A percentile compares a stretch with the other conserved stretches of the same genome.
These are phyloP conservation scores for Tolypeutes matacus DNA, from an alignment of 2,797 vertebrate genomes.

Conservation along the genomic window DNA sequence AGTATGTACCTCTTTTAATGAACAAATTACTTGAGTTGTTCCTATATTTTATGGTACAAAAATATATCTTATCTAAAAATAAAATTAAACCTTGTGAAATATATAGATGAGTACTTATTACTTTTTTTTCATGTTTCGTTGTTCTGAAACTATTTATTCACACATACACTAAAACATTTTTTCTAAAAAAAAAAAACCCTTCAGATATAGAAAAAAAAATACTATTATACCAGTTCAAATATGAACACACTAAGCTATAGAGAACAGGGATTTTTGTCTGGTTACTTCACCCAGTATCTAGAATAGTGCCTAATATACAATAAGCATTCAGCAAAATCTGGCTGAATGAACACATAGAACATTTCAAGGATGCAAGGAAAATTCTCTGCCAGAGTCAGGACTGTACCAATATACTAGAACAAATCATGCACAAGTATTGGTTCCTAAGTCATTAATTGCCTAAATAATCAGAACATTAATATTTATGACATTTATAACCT, in stretches of 20 bases:
- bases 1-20: constrained; percentile 53
- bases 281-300: neutral
- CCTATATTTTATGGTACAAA: neutral
- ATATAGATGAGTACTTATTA: neutral
- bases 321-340: neutral
- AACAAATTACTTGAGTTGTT: constrained; percentile 3
- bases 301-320: neutral
- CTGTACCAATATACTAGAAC: neutral
- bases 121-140: neutral
- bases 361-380: neutral
- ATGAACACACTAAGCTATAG: neutral
- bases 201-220: neutral
- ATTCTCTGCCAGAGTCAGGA: neutral
- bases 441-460: neutral
- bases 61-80: neutral
- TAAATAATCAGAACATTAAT: neutral
- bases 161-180: neutral
- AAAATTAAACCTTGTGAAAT: neutral
- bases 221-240: neutral
- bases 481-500: neutral
- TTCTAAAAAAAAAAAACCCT: neutral
- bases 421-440: rapidly evolving
- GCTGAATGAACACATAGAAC: neutral
- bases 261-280: neutral
- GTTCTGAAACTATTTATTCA: constrained; percentile 26